Conservation (phyloP, 2,113 vertebrate species). For the Anhinga rufa region DNA sequence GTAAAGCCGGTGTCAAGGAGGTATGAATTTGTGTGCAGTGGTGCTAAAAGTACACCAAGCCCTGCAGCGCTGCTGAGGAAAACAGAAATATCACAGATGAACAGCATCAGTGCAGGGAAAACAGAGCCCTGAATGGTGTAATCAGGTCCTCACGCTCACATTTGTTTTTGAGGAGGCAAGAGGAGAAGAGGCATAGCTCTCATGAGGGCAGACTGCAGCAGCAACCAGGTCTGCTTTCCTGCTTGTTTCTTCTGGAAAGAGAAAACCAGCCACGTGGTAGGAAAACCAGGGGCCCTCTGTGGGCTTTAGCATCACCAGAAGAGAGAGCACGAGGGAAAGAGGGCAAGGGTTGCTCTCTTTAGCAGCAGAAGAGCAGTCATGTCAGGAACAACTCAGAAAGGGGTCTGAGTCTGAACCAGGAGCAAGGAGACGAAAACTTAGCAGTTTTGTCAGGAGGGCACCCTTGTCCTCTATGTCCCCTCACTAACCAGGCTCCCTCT, state of each 20-base stretch:
- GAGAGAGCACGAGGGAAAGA: neutral
- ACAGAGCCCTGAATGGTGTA: fast-evolving
- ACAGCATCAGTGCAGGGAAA: neutral
- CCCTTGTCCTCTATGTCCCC: neutral
- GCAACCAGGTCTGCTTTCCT: neutral
- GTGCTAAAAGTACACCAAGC: neutral
- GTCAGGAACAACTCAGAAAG: neutral
- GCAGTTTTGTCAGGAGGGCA: neutral
- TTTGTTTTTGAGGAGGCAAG: neutral
- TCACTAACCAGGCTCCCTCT: neutral
- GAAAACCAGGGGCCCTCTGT: neutral
- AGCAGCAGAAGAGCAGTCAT: neutral
- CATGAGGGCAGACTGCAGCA: neutral
- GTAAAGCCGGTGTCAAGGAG: neutral
- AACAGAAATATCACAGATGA: neutral
- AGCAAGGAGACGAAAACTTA: neutral
- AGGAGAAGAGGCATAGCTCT: neutral
- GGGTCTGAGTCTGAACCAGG: neutral
- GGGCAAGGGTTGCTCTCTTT: neutral
- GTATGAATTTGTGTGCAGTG: neutral
- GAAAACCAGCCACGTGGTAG: neutral
- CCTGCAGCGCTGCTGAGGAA: neutral
- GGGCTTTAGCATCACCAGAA: neutral
- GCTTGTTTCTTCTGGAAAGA: neutral
- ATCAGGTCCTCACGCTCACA: neutral